Conservation (phyloP, 2,113 vertebrate species). For the Vulpes ferrilata region DNA sequence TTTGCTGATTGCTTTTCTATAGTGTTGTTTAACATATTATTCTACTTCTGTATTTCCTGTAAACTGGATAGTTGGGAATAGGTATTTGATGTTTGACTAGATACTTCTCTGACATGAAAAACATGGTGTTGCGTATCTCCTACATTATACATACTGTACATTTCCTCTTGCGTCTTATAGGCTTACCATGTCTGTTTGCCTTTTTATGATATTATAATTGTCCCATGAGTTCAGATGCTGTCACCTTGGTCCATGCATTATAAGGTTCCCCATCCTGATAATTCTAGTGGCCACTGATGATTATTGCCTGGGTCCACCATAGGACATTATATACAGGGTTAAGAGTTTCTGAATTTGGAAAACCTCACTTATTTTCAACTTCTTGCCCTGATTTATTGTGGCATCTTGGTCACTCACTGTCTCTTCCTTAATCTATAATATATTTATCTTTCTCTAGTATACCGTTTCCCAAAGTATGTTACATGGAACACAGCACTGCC, state of each 20-base stretch:
- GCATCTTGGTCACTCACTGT: neutral
- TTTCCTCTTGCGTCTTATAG: neutral
- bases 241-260: neutral
- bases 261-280: neutral
- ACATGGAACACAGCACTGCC: no score
- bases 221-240: neutral
- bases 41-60: neutral
- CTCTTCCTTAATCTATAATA: neutral
- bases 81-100: constrained; percentile 12
- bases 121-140: neutral
- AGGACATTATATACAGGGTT: neutral
- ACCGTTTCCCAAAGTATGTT: neutral
- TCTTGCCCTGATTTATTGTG: neutral
- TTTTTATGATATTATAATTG: neutral
- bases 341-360: constrained; percentile 3
- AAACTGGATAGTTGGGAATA: neutral
- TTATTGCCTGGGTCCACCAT: neutral
- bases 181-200: neutral
- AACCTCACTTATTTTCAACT: neutral
- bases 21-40: neutral
- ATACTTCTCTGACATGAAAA: constrained; percentile 32
- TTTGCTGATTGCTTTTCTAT: neutral
- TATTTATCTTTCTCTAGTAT: neutral
- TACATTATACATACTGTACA: neutral
- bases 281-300: neutral